Conservation (phyloP, 2,113 vertebrate genomes). For the Poecilia latipinna region DNA sequence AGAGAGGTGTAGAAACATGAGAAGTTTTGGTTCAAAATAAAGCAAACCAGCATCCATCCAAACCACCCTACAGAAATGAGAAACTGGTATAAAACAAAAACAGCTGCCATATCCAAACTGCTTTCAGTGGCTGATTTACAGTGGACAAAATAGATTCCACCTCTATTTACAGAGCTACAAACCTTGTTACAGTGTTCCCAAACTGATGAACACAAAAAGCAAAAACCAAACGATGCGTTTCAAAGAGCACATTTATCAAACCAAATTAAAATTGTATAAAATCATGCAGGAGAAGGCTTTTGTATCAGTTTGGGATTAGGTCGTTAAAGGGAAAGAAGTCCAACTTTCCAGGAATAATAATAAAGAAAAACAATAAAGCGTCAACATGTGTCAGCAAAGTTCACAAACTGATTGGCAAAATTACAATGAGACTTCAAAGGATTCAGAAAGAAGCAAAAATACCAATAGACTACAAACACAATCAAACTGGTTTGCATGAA, state of each 20-base stretch:
- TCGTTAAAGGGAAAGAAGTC: constrained; percentile 77
- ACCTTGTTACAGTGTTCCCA: constrained; percentile 82
- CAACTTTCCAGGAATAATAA: constrained; percentile 49
- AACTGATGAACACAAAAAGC: constrained; percentile 68
- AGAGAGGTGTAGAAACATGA: constrained; percentile 33
- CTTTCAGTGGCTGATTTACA: constrained; percentile 88
- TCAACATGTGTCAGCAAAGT: constrained; percentile 63
- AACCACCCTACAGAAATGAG: constrained; percentile 69
- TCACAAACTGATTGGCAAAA: constrained; percentile 79
- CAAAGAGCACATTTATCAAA: constrained; percentile 73
- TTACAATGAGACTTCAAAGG: constrained; percentile 81
- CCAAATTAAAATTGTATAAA: constrained; percentile 68
- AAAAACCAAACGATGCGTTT: constrained; percentile 52
- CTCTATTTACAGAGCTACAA: constrained; percentile 90
- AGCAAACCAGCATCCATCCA: constrained; percentile 48
- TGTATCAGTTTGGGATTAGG: constrained; percentile 77
- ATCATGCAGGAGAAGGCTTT: constrained; percentile 80
- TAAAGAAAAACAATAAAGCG: constrained; percentile 47
- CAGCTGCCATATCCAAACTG: constrained; percentile 89
- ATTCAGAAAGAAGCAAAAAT: constrained; percentile 74
- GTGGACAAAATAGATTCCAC: constrained; percentile 84
- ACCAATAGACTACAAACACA: constrained; percentile 77
- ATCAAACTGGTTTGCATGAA: constrained; percentile 74
- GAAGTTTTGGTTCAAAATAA: constrained; percentile 29
- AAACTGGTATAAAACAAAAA: constrained; percentile 75